These are phyloP conservation scores for Marmota flaviventris DNA, from an alignment of 2,113 vertebrate species.

Conservation along the genomic window DNA sequence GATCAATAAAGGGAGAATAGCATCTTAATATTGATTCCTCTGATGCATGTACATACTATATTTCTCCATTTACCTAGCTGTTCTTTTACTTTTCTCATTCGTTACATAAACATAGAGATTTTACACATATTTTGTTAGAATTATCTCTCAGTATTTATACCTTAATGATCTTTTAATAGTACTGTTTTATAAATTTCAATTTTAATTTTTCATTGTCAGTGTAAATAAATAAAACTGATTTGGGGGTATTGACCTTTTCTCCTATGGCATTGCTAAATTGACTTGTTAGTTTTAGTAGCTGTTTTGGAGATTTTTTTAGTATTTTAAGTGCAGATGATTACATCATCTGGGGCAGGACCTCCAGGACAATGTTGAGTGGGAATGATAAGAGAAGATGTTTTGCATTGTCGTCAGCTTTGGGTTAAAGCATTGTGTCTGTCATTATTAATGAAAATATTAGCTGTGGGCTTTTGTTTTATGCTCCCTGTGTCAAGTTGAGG, in stretches of 20 bases:
- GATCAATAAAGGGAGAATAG: neutral
- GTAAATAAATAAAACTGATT: neutral
- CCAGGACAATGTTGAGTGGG: neutral
- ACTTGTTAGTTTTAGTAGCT: neutral
- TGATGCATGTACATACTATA: neutral
- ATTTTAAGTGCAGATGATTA: neutral
- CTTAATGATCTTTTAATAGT: neutral
- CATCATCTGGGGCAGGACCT: neutral
- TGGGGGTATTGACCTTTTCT: neutral
- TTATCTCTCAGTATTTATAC: neutral
- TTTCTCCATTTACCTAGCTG: neutral
- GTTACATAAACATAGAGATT: neutral
- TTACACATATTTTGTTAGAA: neutral
- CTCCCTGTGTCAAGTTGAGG: neutral
- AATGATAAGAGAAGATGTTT: neutral
- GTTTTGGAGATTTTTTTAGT: neutral
- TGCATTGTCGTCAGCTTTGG: neutral
- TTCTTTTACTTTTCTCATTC: neutral
- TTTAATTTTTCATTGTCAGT: conserved; percentile 36
- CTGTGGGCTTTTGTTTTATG: neutral
- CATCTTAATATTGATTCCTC: neutral
- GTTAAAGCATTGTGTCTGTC: neutral
- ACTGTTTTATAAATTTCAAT: neutral
- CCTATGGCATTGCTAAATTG: neutral
- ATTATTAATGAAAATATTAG: neutral